Evolutionary conservation across 2,797 vertebrate species (phyloP).

Genomic region (Typhlichthys subterraneus): DNA sequence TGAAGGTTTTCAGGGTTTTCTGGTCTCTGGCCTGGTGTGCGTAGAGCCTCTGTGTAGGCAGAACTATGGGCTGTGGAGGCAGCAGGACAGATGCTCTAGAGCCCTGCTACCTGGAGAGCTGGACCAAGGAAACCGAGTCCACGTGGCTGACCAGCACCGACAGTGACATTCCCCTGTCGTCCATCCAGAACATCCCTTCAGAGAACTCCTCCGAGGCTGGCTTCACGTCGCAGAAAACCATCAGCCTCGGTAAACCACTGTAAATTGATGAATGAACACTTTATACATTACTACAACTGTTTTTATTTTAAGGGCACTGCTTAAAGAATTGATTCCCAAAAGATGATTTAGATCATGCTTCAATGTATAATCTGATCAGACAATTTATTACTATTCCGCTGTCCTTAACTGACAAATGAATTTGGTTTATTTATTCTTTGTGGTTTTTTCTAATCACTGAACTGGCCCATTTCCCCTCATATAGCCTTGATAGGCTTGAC

Average conservation of each 20-base stretch:
- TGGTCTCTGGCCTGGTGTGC: neutral
- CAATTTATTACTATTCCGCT: too few relatives aligned
- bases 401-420: too few relatives aligned
- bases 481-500: too few relatives aligned
- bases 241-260: slow-evolving; percentile 68
- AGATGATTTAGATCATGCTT: too few relatives aligned
- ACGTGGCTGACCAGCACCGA: slow-evolving; percentile 83
- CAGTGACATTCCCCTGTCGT: slow-evolving; percentile 79
- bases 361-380: too few relatives aligned
- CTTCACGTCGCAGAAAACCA: slow-evolving; percentile 71
- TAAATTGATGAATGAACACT: neutral
- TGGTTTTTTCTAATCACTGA: too few relatives aligned
- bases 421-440: too few relatives aligned
- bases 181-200: slow-evolving; percentile 80
- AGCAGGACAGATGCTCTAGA: slow-evolving; percentile 82
- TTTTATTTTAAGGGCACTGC: too few relatives aligned
- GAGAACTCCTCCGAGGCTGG: slow-evolving; percentile 72
- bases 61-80: slow-evolving; percentile 82
- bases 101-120: slow-evolving; percentile 82
- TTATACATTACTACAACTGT: too few relatives aligned
- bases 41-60: slow-evolving; percentile 1
- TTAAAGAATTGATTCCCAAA: too few relatives aligned
- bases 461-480: too few relatives aligned
- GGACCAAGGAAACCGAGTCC: slow-evolving; percentile 84
- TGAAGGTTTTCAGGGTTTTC: neutral